A percentile compares a stretch with the other conserved stretches of the same genome.
phyloP scores from a whole-genome alignment of 2,113 vertebrate species.

The Zosterops japonicus region DNA sequence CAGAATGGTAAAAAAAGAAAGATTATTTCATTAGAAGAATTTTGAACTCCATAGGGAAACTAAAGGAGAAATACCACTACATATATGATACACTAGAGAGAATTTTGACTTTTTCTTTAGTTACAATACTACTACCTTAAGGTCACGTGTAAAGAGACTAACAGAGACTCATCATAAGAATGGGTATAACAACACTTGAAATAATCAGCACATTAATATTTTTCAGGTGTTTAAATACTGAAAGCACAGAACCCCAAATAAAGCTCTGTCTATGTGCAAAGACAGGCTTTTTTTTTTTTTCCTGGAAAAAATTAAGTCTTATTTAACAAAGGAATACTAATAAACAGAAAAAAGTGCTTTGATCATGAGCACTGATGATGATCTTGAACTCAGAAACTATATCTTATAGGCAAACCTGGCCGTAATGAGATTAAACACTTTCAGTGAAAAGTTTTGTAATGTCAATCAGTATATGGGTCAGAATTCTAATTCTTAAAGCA shows the following conservation, averaged over 20 bases:
- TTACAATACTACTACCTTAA: background rate
- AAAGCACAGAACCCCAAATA: background rate
- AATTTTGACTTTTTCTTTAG: background rate
- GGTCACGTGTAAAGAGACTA: background rate
- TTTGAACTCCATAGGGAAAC: background rate
- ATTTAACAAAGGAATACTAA: background rate
- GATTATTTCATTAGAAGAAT: background rate
- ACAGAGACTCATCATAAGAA: background rate
- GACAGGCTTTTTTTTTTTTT: background rate
- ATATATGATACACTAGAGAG: background rate
- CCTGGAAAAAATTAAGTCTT: background rate
- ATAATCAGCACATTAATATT: background rate
- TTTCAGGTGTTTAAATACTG: background rate
- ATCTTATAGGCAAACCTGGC: background rate
- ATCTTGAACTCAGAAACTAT: background rate
- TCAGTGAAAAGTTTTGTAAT: background rate
- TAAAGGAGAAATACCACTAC: background rate
- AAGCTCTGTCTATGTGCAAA: background rate
- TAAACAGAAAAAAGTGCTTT: background rate
- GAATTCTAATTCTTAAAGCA: background rate
- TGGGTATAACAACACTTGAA: background rate
- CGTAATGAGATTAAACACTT: background rate
- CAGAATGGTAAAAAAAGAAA: background rate
- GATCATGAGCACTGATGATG: background rate
- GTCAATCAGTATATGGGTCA: background rate